Base-by-base conservation (phyloP, 2,888 invertebrate species). In the Poecilobothrus nobilitatus region DNA sequence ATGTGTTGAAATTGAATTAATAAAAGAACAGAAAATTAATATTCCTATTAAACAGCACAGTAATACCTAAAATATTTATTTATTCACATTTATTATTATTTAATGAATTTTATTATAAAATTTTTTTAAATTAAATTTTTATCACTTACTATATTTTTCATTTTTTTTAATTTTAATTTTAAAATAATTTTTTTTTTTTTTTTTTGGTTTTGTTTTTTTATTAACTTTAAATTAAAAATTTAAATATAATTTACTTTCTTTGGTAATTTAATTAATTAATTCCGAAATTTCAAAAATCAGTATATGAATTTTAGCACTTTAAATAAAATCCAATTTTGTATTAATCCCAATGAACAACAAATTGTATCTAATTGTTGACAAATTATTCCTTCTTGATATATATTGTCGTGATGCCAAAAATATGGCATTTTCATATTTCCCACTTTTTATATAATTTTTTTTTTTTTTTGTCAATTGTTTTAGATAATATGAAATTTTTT, bases 401-500 rank as follows among this genome's bases (percentile, higher is more conserved):
- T 53, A 53, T 53, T 53, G 53, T 53, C 53, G 15, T n/a, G n/a
- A 53, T 53, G 53, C 53, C 53, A 53, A 53, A 53, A 53, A 53
- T 1, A 53, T 12, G 15, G 12, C 41, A 41, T 41, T 41, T 12
- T 41, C 41, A 53, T 12, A 18, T 18, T 53, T 53, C 53, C 53
- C 53, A 53, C 53, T 53, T 53, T 18, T 18, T 5, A 27, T 27
- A n/a, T n/a, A n/a, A n/a, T n/a, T n/a, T n/a, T n/a, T n/a, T n/a
- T n/a, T n/a, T n/a, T n/a, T n/a, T n/a, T n/a, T n/a, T n/a, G n/a
- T 27, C 27, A 27, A 27, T 27, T 27, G 27, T 27, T 27, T 27
- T 27, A n/a, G 27, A 27, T 27, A 27, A 27, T 27, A 27, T 27
- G 27, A 27, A 27, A 27, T 27, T 27, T 27, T 27, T 27, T 5